phyloP scores from a whole-genome alignment of 2,797 vertebrate genomes.

The Apogon talboti region DNA sequence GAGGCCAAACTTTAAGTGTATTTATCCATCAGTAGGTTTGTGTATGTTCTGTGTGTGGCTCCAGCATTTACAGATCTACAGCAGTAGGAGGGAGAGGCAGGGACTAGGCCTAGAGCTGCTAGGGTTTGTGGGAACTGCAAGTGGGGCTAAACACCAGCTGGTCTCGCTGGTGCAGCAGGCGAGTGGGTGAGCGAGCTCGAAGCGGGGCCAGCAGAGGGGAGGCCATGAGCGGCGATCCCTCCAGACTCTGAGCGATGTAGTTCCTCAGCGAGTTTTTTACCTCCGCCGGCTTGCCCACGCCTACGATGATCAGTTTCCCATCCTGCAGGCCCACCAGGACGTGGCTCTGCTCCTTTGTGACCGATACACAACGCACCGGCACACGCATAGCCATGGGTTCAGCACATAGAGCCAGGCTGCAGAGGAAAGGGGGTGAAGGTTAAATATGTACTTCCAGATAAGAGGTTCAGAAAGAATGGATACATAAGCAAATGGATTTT shows the following conservation, averaged over 20 bases:
- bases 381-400: constrained; percentile 92
- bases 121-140: constrained; percentile 55
- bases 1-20: constrained; percentile 8
- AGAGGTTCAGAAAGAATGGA: too few relatives aligned
- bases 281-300: constrained; percentile 96
- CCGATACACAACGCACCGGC: constrained; percentile 91
- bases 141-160: constrained; percentile 79
- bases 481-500: too few relatives aligned
- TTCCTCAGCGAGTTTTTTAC: constrained; percentile 91
- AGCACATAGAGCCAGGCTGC: constrained; percentile 87
- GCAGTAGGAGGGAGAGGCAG: not conserved
- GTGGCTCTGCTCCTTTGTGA: constrained; percentile 96
- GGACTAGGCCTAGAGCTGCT: constrained; percentile 18
- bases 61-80: constrained; percentile 8
- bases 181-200: constrained; percentile 86
- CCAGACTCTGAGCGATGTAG: constrained; percentile 89
- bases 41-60: constrained; percentile 5
- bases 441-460: too few relatives aligned
- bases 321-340: constrained; percentile 94
- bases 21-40: not conserved
- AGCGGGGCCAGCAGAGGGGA: constrained; percentile 86
- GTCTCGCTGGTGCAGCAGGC: constrained; percentile 87
- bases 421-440: not conserved
- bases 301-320: constrained; percentile 96
- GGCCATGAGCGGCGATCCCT: constrained; percentile 87